Evolutionary conservation across 1,140 invertebrate genomes (phyloP), one percentile per base, ranked within the genome.

Genomic region (Teleopsis dalmanni): DNA sequence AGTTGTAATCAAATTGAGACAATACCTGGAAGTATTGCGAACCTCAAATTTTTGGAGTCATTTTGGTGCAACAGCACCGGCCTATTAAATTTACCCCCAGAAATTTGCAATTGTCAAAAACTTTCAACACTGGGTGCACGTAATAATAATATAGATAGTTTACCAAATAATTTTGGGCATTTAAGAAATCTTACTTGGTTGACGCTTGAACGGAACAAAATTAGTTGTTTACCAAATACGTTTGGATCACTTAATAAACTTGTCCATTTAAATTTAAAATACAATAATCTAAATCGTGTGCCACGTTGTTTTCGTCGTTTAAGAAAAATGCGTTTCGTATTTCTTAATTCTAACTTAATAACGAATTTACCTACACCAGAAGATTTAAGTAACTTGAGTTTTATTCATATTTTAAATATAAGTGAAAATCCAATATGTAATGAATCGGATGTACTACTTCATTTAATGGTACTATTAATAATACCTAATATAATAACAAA

Each of bases 1-100:
- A 88, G 88, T 52, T 79, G 86, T 48, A 94, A 94, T 70, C 85
- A 83, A 52, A 76, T 94, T 21, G 72, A 71, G 38, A 63, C 63
- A 6, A 64, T 93, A 44, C 84, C 88, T 13, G 66, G 76, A 11
- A 75, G 79, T 57, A 81, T 94, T 54, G 82, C 81, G 8, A 60
- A 70, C n/a, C 81, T 92, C 56, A 75, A 72, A n/a, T 76, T 78
- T 47, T 66, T 94, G 44, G 89, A 91, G 66, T 80, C 81, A 42
- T 76, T 94, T 41, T 83, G 81, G 72, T 75, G 88, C 43, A 82
- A 83, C 57, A 75, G 75, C 45, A 83, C 77, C 27, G 69, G 62
- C 16, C 53, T 78, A 23, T 53, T 50, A 18, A 70, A 71, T 48
- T 67, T 91, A 38, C 87, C 87, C 6, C 71, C 76, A 36, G 81